A percentile compares a stretch with the other conserved stretches of the same genome.
Conservation (phyloP, 2,113 vertebrate genomes). For the Diphyllodes magnificus region DNA sequence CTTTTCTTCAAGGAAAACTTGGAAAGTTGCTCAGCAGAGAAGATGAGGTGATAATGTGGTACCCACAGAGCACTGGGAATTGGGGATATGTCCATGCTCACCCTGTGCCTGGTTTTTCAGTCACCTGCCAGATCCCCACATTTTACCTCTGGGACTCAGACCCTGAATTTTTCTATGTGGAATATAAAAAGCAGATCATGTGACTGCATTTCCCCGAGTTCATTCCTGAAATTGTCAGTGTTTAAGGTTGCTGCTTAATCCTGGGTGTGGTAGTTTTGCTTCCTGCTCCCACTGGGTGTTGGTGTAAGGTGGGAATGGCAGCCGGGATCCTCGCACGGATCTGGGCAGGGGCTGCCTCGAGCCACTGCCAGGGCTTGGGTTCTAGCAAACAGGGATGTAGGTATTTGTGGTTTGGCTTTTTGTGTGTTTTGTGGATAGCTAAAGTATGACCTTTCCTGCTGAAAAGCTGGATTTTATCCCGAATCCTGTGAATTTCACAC, state of each 20-base stretch:
- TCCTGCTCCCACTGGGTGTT: accelerated
- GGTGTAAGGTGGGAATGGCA: background rate
- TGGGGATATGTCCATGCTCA: background rate
- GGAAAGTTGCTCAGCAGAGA: background rate
- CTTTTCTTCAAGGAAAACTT: background rate
- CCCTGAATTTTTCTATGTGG: background rate
- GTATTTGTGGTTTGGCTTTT: background rate
- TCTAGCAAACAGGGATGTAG: background rate
- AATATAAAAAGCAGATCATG: background rate
- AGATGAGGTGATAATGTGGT: background rate
- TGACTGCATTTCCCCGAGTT: background rate
- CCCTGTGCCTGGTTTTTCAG: background rate
- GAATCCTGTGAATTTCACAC: background rate
- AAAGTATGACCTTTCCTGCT: background rate
- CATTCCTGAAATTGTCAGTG: background rate
- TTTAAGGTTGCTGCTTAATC: background rate
- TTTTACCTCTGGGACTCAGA: background rate
- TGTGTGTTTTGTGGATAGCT: background rate
- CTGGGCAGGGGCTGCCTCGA: background rate
- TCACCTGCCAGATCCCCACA: background rate
- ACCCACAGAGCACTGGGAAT: background rate
- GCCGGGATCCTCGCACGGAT: background rate
- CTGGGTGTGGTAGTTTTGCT: background rate
- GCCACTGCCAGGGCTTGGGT: background rate
- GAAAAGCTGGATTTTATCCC: background rate